Evolutionary conservation across 2,113 vertebrate species (phyloP).

Genomic region (Macaca nemestrina): DNA sequence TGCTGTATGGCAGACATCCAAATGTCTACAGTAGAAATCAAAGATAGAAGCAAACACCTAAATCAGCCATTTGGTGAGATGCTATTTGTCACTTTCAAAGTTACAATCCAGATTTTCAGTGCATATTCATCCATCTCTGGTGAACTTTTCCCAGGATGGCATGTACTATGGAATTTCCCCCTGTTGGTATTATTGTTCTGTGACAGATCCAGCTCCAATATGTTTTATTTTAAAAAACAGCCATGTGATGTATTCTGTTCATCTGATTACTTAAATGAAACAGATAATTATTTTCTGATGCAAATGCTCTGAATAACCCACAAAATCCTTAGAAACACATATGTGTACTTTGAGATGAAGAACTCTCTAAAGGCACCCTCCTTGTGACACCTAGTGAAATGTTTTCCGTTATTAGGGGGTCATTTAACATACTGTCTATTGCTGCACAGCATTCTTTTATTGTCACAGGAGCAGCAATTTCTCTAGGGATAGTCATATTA

Average conservation of each 20-base stretch:
- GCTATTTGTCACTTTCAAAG: neutral
- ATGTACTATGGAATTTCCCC: rapidly evolving
- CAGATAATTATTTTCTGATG: neutral
- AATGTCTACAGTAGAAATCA: neutral
- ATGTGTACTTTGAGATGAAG: neutral
- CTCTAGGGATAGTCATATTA: rapidly evolving
- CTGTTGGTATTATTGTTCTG: rapidly evolving
- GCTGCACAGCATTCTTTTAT: rapidly evolving
- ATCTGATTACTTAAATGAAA: neutral
- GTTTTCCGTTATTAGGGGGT: neutral
- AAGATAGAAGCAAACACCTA: neutral
- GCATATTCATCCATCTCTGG: neutral
- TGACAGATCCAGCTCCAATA: neutral
- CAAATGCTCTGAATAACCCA: neutral
- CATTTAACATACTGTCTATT: rapidly evolving
- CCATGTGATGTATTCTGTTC: neutral
- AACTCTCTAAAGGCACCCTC: neutral
- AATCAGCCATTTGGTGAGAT: neutral
- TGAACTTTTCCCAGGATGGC: no score
- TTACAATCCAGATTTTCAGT: neutral
- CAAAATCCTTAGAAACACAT: rapidly evolving
- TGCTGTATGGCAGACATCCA: neutral
- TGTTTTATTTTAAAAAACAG: neutral
- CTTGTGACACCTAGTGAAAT: no score
- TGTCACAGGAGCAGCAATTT: rapidly evolving